Conservation (phyloP, 2,113 vertebrate species). For the Camelus dromedarius region DNA sequence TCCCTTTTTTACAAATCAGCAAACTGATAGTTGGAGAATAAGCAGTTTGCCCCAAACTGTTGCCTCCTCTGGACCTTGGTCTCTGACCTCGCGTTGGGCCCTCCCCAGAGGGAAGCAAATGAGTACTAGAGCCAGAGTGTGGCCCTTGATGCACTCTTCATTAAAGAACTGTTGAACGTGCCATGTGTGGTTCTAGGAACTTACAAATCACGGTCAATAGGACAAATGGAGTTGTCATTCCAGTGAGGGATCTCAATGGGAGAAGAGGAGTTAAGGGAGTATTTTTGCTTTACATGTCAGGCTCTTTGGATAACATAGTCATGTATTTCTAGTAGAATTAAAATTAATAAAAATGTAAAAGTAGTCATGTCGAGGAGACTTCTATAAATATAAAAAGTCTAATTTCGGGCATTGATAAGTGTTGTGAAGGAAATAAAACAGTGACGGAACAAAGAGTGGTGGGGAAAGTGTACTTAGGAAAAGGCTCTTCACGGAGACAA, state of each 20-base stretch:
- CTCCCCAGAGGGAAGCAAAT: not conserved
- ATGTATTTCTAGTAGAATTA: not conserved
- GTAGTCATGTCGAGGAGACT: not conserved
- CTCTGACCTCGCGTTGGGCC: not conserved
- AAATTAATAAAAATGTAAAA: slow-evolving; percentile 34
- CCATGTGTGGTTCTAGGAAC: not conserved
- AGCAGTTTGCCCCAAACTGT: not conserved
- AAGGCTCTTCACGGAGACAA: not conserved
- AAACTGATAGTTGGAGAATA: not conserved
- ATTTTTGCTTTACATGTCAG: not conserved
- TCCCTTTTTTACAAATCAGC: slow-evolving; percentile 17
- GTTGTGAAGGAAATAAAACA: slow-evolving; percentile 8
- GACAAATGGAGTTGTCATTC: not conserved
- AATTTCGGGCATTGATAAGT: slow-evolving; percentile 2
- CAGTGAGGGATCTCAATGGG: not conserved
- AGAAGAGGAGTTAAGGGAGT: not conserved
- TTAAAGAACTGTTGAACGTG: not conserved
- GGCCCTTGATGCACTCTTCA: not conserved
- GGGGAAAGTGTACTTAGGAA: not conserved
- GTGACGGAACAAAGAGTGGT: not conserved
- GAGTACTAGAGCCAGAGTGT: not conserved
- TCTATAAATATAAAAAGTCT: not conserved
- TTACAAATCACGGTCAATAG: not conserved
- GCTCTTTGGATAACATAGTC: not conserved
- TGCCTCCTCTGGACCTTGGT: not conserved